Base-by-base conservation (phyloP, 2,113 vertebrate species). In the Silurus glanis region DNA sequence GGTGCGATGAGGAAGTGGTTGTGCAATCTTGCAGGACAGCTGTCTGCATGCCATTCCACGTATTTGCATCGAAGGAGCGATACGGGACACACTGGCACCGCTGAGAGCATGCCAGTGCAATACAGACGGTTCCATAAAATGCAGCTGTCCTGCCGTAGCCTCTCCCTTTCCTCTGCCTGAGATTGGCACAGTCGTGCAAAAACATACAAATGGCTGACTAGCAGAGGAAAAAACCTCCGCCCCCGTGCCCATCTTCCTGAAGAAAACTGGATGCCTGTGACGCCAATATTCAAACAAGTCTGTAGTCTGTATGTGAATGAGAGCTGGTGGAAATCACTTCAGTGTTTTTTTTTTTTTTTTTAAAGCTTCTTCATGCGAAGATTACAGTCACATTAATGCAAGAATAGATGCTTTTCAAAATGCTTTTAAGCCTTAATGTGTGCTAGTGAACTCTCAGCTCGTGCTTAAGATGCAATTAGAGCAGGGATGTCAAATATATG, bases 1-100 rank as follows among this genome's bases (percentile, higher is more conserved):
- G 84, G 16, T 51, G 56, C 28, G 49, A 87, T 25, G 80, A 85
- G 82, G 84, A 88, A 86, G 81, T 58, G 37, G n/a, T n/a, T 59
- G 53, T 75, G n/a, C 83, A 62, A 66, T 78, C 58, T 51, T 55
- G 25, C 74, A 45, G 56, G 37, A 80, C 49, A 67, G 23, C 45
- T 19, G 56, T 81, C 81, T 45, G 28, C 66, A 80, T 72, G 64
- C 58, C 62, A 47, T 51, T 80, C 4, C 9, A 81, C 79, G 74
- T 12, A 74, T 82, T 74, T 82, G 58, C 56, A 81, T 74, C 10
- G 17, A 9, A 62, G n/a, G 47, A 45, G n/a, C 9, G 71, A 83
- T 79, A 79, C 69, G n/a, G 2, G 17, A 83, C 23, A 1, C 23
- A n/a, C 19, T 45, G 56, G 28, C n/a, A 23, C 55, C 53, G 25